Conservation (phyloP, 2,888 invertebrate species). For the Muscina levida region DNA sequence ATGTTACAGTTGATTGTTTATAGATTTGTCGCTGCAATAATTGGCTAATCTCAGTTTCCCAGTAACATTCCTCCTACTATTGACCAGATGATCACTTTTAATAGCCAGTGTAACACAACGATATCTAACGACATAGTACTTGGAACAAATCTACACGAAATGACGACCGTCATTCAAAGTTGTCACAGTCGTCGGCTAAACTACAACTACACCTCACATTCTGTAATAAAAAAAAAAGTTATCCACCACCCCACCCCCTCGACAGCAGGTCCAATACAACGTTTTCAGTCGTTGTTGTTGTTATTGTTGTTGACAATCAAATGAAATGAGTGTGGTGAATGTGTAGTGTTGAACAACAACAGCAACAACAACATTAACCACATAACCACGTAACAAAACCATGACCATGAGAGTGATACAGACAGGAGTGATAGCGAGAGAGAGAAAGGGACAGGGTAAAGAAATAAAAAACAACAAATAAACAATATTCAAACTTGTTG, state of each 20-base stretch:
- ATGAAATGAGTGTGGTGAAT: slow-evolving; percentile 7
- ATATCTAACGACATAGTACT: too few species aligned
- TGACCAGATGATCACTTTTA: too few species aligned
- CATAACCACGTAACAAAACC: too few species aligned
- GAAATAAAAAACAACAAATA: slow-evolving; percentile 21
- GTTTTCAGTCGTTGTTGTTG: too few species aligned
- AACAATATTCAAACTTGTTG: slow-evolving; percentile 29
- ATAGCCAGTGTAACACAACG: too few species aligned
- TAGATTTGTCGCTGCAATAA: too few species aligned
- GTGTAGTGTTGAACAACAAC: too few species aligned
- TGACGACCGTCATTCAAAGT: slow-evolving; percentile 10
- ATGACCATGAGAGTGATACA: background rate
- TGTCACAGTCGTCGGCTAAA: background rate
- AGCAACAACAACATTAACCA: slow-evolving; percentile 8
- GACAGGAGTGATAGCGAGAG: background rate
- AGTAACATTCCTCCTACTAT: too few species aligned
- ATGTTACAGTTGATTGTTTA: too few species aligned
- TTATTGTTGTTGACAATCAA: background rate
- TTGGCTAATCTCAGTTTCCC: too few species aligned
- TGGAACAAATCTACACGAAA: too few species aligned
- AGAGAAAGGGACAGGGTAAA: background rate
- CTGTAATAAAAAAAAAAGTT: too few species aligned
- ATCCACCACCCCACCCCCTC: background rate
- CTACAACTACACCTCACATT: background rate
- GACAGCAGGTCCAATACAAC: background rate